These are phyloP conservation scores for Theristicus caerulescens DNA, from an alignment of 2,113 vertebrate species.

Conservation along the genomic window DNA sequence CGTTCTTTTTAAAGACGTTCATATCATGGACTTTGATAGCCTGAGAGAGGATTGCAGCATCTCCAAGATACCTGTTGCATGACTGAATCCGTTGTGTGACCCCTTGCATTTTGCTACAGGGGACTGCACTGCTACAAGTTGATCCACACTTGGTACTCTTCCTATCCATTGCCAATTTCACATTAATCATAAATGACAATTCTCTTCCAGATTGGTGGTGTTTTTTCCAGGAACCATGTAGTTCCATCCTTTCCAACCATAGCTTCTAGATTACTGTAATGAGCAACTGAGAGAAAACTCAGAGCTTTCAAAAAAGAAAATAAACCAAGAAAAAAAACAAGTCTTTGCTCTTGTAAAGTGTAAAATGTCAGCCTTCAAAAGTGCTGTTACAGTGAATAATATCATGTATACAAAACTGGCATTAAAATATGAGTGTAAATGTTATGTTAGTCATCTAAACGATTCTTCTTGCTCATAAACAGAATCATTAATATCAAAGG, in stretches of 20 bases:
- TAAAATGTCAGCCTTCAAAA: background rate
- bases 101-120: background rate
- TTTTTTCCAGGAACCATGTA: background rate
- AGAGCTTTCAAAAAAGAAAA: background rate
- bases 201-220: background rate
- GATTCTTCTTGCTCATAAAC: slow-evolving; percentile 16
- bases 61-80: background rate
- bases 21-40: background rate
- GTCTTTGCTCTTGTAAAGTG: background rate
- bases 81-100: background rate
- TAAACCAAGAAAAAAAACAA: background rate
- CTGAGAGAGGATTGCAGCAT: background rate
- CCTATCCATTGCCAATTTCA: background rate
- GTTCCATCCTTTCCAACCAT: background rate
- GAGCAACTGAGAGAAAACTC: background rate
- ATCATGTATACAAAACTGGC: background rate
- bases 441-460: slow-evolving; percentile 17
- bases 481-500: background rate
- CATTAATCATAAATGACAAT: background rate
- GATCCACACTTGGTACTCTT: background rate
- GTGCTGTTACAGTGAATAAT: background rate
- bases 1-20: background rate
- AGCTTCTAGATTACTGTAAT: background rate
- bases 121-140: background rate
- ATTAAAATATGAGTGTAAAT: slow-evolving; percentile 20